Evolutionary conservation across 2,113 vertebrate genomes (phyloP), one percentile per base, ranked within the genome.

Genomic region (Microtus montanus): DNA sequence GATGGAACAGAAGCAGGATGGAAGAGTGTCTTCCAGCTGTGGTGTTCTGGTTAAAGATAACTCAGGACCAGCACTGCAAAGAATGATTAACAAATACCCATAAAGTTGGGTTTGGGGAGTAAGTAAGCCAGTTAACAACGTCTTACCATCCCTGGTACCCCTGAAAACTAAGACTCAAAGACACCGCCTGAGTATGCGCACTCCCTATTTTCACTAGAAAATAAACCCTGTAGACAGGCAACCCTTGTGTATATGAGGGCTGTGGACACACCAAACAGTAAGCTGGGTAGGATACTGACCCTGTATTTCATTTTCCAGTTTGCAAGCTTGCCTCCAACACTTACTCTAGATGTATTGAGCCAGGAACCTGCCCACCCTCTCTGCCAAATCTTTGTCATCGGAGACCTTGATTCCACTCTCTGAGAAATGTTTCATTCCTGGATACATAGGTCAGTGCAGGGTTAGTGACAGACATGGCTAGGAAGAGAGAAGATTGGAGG

Each of bases 111-210:
- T 79, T 15, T 89, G 49, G 61, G 0, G 1, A 33, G 78, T 49
- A 6, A 75, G 30, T 8, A 84, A 14, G 24, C 83, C 41, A 92
- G 75, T 47, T 84, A 64, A 70, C 7, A 47, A 49, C 2, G 1
- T 68, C 35, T 41, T 64, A 84, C 5, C 64, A 47, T 49, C 58
- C 19, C 17, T 90, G 2, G 58, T 9, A 75, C 8, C 19, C 11
- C 79, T 86, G 47, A 70, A 73, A 93, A 68, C 86, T 87, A 63
- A 73, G 30, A 52, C 12, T 47, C 22, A 80, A 47, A 64, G 58
- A 84, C 9, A 49, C 33, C 10, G 68, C 49, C 28, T 73, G 24
- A 90, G 15, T 7, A 6, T 52, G 61, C 1, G 24, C 8, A 20
- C 47, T 64, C 66, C 5, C 54, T 80, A 5, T 61, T 68, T 44